A percentile compares a stretch with the other conserved stretches of the same genome.
Evolutionary conservation across 1,140 invertebrate genomes (phyloP).

Genomic region (Cepaea nemoralis): DNA sequence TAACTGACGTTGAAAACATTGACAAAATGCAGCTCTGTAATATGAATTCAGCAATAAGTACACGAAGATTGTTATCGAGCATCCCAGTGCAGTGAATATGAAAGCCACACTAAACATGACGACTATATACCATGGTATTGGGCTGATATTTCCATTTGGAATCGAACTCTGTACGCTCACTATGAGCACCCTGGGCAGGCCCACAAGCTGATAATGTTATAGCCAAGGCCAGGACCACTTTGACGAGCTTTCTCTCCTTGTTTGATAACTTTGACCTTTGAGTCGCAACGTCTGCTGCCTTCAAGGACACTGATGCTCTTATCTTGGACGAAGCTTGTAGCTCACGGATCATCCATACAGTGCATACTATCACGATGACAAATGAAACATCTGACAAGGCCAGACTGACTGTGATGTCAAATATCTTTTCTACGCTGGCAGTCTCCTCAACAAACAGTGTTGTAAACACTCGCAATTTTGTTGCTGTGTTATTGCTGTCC

Average conservation of each 20-base stretch:
- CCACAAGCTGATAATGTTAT: neutral
- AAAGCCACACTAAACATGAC: neutral
- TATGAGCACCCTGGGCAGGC: neutral
- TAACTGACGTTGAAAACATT: neutral
- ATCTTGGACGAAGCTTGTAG: neutral
- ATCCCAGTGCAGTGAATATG: neutral
- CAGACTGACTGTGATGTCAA: neutral
- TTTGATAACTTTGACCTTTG: neutral
- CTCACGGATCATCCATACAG: neutral
- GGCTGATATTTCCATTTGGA: neutral
- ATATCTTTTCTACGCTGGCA: neutral
- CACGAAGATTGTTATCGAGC: neutral
- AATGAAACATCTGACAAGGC: neutral
- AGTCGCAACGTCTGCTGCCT: neutral
- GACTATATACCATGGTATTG: too few species aligned
- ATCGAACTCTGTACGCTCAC: neutral
- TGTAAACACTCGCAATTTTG: neutral
- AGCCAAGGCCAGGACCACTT: neutral
- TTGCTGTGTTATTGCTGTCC: neutral
- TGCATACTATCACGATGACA: neutral
- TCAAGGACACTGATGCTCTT: neutral
- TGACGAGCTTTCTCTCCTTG: neutral
- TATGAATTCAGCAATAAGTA: slow-evolving; percentile 12
- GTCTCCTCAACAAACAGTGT: neutral
- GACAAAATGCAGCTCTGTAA: neutral